Evolutionary conservation across 2,888 invertebrate species (phyloP).

Genomic region (Himalopsyche japonica): DNA sequence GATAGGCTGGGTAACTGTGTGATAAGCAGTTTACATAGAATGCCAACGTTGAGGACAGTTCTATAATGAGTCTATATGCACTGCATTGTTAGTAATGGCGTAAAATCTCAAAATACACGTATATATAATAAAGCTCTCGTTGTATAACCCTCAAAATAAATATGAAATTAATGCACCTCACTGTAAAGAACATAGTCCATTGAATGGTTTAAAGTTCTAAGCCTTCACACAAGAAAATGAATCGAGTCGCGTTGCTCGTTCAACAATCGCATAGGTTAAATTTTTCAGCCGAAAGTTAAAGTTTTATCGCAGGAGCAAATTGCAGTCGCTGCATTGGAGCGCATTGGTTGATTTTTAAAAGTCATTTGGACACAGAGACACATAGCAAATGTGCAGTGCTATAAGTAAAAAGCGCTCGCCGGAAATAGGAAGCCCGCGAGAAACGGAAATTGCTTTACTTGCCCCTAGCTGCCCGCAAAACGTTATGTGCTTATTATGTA

Average conservation of each 20-base stretch:
- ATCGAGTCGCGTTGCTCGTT: neutral
- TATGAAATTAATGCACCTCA: neutral
- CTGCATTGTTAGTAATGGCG: no score
- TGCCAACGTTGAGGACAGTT: no score
- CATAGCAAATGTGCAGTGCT: conserved; percentile 16
- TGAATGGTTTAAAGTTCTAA: neutral
- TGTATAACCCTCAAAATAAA: no score
- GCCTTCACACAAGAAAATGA: neutral
- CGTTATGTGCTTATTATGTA: neutral
- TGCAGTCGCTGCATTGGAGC: neutral
- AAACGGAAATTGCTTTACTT: conserved; percentile 28
- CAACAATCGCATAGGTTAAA: neutral
- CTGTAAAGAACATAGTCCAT: neutral
- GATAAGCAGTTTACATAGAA: no score
- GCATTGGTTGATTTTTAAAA: neutral
- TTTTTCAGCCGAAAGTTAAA: neutral
- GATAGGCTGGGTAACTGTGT: no score
- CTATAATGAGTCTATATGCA: no score
- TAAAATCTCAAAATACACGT: no score
- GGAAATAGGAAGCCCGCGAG: conserved; percentile 33
- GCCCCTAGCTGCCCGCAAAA: conserved; percentile 4
- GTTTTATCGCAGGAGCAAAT: neutral
- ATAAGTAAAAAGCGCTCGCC: neutral
- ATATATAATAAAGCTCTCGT: no score
- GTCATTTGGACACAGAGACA: neutral